Conservation (phyloP, 2,113 vertebrate species). For the Microcebus ravelobensis region DNA sequence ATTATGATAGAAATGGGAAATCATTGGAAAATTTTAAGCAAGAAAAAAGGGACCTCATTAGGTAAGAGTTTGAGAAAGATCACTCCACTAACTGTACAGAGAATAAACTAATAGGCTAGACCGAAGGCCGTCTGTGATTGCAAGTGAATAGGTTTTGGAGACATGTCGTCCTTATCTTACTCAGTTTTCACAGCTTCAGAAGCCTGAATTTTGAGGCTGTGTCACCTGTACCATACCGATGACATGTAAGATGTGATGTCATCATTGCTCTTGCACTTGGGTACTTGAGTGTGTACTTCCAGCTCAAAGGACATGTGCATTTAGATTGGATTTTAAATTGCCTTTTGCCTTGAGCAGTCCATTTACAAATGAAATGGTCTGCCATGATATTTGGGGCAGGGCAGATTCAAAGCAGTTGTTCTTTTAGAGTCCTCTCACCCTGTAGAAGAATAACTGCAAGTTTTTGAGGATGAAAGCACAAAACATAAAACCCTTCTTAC, state of each 20-base stretch:
- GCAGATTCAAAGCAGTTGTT: not conserved
- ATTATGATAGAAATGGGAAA: not conserved
- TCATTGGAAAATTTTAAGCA: not conserved
- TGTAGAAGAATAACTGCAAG: not conserved
- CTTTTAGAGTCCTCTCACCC: not conserved
- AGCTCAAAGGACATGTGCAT: not conserved
- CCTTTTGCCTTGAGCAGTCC: not conserved
- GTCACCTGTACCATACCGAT: rapidly evolving
- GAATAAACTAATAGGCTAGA: not conserved
- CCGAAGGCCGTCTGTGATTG: not conserved
- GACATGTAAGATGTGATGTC: rapidly evolving
- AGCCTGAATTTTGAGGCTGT: not conserved
- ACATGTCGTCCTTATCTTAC: not conserved
- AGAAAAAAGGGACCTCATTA: not conserved
- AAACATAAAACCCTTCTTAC: not conserved
- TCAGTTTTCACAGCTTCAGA: not conserved
- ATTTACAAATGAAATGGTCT: not conserved
- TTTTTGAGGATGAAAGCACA: not conserved
- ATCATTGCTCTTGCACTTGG: rapidly evolving
- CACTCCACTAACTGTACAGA: not conserved
- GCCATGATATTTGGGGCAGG: rapidly evolving
- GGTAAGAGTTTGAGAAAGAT: not conserved
- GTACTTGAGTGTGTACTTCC: not conserved
- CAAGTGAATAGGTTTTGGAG: not conserved
- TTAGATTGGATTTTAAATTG: not conserved